Evolutionary conservation across 1,140 invertebrate species (phyloP), one percentile per base, ranked within the genome.

Genomic region (Conopomorpha cramerella): DNA sequence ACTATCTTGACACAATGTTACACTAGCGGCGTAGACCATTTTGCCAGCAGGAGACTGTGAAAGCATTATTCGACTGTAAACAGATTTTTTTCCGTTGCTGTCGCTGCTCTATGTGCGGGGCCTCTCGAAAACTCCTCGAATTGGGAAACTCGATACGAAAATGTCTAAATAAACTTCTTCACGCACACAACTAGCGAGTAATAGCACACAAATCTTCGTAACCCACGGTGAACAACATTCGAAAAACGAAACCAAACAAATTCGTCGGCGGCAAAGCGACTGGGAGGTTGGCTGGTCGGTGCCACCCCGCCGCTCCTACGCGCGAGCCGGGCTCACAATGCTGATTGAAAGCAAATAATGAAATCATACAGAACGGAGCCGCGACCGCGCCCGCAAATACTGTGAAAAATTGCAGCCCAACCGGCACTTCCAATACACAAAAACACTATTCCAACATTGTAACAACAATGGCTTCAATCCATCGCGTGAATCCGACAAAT

Each of bases 281-380:
- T 39, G 38, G 38, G 49, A 34, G 45, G 40, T 30, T 36, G 31
- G 31, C 34, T 16, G 36, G 38, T 31, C 36, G 29, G 39, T n/a
- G n/a, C n/a, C n/a, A n/a, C n/a, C n/a, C 6, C 16, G 37, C 30
- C 34, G 19, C 19, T 18, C 15, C 13, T 19, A 29, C 34, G 13
- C 41, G 38, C 34, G 46, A 40, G 29, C 50, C 41, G 40, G 53
- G 61, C 63, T 73, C 63, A 71, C 70, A 61, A 70, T 70, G 56
- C 70, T 74, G 70, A 74, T 74, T 74, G 70, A 74, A 74, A 74
- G 59, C 66, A 71, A 74, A 74, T 74, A 74, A 74, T 71, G 63
- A 74, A 74, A 74, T 74, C 66, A 74, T 70, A 70, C 57, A 52
- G 56, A 57, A 63, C 50, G 49, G 54, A 61, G 55, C 37, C 39